Evolutionary conservation across 2,113 vertebrate genomes (phyloP).

Genomic region (Menidia beryllina): DNA sequence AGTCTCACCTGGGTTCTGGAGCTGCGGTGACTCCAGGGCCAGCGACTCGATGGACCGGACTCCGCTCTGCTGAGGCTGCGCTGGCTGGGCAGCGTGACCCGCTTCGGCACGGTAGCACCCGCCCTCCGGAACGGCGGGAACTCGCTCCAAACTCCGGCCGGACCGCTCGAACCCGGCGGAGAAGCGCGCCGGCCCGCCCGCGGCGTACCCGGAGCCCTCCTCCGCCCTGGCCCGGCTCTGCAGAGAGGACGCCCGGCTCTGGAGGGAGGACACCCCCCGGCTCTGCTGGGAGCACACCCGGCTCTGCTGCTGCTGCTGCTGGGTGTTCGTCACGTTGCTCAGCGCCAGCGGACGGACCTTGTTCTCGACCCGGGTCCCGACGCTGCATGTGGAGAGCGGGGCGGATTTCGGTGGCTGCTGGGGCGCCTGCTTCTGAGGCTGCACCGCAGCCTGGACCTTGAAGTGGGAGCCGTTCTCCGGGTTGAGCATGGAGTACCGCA

Average conservation of each 20-base stretch:
- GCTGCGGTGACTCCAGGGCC: constrained; percentile 73
- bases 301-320: too few species aligned
- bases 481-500: constrained; percentile 87
- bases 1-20: constrained; percentile 70
- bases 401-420: constrained; percentile 59
- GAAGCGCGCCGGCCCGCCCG: constrained; percentile 53
- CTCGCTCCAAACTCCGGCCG: constrained; percentile 74
- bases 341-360: constrained; percentile 83
- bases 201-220: constrained; percentile 52
- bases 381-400: constrained; percentile 51
- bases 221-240: constrained; percentile 64
- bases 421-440: constrained; percentile 52
- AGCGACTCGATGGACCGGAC: constrained; percentile 79
- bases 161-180: constrained; percentile 67
- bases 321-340: constrained; percentile 78
- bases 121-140: constrained; percentile 51
- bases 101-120: constrained; percentile 63
- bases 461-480: constrained; percentile 71
- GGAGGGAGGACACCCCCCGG: constrained; percentile 63
- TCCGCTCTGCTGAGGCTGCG: constrained; percentile 63
- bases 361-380: constrained; percentile 60
- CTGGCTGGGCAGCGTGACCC: constrained; percentile 47
- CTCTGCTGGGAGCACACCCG: constrained; percentile 63
- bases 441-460: constrained; percentile 61
- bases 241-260: constrained; percentile 61